phyloP scores from a whole-genome alignment of 2,113 vertebrate species.

The Delphinus delphis region DNA sequence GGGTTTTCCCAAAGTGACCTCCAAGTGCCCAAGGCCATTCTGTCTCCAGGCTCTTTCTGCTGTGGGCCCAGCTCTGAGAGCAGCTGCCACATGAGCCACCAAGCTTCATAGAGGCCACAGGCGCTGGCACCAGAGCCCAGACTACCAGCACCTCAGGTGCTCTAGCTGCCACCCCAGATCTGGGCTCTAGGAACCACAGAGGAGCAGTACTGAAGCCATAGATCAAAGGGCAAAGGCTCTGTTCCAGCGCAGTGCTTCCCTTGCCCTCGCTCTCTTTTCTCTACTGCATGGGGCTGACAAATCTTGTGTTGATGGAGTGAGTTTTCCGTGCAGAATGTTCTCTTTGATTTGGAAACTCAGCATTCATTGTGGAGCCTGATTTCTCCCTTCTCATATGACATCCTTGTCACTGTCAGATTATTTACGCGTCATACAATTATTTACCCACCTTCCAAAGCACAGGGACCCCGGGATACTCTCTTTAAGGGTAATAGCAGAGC shows the following conservation, averaged over 20 bases:
- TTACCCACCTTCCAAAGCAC: neutral
- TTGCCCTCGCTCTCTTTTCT: neutral
- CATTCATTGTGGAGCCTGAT: neutral
- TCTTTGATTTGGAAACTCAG: neutral
- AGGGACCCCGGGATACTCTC: neutral
- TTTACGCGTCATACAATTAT: neutral
- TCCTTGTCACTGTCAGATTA: neutral
- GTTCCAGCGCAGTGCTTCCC: neutral
- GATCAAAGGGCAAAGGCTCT: neutral
- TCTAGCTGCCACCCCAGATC: neutral
- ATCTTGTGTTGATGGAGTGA: neutral
- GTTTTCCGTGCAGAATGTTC: neutral
- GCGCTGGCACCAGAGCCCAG: neutral
- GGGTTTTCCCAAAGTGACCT: neutral
- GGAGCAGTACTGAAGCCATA: neutral
- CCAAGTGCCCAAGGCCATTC: neutral
- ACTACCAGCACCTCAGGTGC: accelerated
- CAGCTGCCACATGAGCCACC: neutral
- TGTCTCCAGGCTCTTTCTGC: neutral
- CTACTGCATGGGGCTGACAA: accelerated
- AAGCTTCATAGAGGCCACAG: no score
- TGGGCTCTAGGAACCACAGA: neutral
- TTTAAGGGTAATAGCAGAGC: neutral
- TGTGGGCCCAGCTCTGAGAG: neutral
- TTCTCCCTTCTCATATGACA: neutral